phyloP scores from a whole-genome alignment of 2,888 invertebrate species.

The Melolontha melolontha region DNA sequence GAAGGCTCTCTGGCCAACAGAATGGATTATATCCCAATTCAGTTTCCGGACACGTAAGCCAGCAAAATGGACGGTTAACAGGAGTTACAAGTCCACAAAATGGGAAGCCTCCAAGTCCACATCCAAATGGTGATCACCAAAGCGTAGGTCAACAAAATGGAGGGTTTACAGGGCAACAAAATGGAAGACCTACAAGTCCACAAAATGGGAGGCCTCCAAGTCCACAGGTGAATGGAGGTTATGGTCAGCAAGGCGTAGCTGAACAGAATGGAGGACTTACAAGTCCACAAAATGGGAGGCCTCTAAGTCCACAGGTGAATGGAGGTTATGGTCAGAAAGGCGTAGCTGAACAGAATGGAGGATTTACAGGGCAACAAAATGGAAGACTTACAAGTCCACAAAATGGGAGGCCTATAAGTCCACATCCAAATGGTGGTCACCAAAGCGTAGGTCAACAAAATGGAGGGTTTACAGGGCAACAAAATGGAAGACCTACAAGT shows the following conservation, averaged over 20 bases:
- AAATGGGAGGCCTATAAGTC: slow-evolving; percentile 33
- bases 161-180: slow-evolving; percentile 1
- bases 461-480: slow-evolving; percentile 40
- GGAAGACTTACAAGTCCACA: slow-evolving; percentile 11
- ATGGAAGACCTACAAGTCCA: neutral
- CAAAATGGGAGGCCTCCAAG: too few relatives aligned
- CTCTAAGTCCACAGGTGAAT: slow-evolving; percentile 5
- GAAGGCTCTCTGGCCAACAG: slow-evolving; percentile 9
- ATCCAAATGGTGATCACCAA: slow-evolving; percentile 43
- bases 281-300: too few relatives aligned
- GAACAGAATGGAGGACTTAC: slow-evolving; percentile 1
- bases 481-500: slow-evolving; percentile 35
- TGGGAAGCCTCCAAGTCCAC: too few relatives aligned
- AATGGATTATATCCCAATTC: too few relatives aligned
- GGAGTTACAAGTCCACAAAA: too few relatives aligned
- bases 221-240: too few relatives aligned
- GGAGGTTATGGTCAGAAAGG: slow-evolving; percentile 18
- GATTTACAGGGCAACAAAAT: too few relatives aligned
- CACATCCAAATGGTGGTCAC: too few relatives aligned
- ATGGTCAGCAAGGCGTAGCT: neutral
- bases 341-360: neutral
- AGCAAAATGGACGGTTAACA: too few relatives aligned
- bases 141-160: too few relatives aligned
- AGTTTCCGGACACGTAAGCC: too few relatives aligned
- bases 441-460: neutral